These are phyloP conservation scores for Desmophyllum pertusum DNA, from an alignment of 92 coral and sea anemone genomes.

Conservation along the genomic window DNA sequence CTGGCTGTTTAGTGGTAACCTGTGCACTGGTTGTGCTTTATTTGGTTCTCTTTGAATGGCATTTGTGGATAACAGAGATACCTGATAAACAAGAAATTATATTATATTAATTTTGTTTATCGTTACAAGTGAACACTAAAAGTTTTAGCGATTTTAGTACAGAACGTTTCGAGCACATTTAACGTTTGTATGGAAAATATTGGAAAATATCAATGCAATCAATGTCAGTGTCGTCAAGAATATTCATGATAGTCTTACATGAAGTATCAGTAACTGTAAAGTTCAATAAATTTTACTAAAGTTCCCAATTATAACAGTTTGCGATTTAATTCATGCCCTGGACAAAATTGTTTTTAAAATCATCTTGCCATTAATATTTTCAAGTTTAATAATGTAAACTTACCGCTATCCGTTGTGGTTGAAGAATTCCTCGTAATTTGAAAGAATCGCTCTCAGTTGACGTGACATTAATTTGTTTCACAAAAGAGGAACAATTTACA, in stretches of 20 bases:
- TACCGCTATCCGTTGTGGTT: conserved; percentile 26
- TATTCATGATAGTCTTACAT: neutral
- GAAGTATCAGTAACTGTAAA: neutral
- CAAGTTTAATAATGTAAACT: neutral
- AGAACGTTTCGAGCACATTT: too few species aligned
- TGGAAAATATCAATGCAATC: neutral
- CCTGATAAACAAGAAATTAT: conserved; percentile 8
- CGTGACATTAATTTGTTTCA: conserved; percentile 12
- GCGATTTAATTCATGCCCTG: neutral
- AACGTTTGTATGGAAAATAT: neutral
- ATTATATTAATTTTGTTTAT: too few species aligned
- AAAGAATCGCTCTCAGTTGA: conserved; percentile 10
- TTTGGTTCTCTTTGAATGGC: neutral
- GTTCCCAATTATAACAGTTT: too few species aligned
- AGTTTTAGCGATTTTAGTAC: too few species aligned
- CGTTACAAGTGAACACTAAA: too few species aligned
- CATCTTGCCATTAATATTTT: neutral
- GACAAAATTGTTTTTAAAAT: neutral
- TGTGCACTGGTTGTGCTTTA: too few species aligned
- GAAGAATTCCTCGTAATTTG: conserved; percentile 18
- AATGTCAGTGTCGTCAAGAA: neutral
- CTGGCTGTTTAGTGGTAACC: too few species aligned
- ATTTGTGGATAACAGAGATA: conserved; percentile 37
- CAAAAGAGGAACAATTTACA: conserved; percentile 3
- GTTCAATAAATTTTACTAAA: neutral